phyloP scores from a whole-genome alignment of 2,113 vertebrate species.

The Petrocephalus zakoni region DNA sequence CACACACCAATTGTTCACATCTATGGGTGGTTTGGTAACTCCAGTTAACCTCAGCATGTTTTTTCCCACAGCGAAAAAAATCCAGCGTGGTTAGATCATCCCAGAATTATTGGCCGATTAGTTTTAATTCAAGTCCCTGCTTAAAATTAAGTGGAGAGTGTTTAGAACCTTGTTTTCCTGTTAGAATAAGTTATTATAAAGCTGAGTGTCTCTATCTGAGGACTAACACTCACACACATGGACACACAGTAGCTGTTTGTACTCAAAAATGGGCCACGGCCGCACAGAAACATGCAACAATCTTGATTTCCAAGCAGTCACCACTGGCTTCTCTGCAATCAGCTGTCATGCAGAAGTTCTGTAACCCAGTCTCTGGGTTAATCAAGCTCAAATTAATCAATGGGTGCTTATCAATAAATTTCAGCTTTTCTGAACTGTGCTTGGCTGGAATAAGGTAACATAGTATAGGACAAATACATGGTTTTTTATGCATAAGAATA shows the following conservation, averaged over 20 bases:
- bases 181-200: neutral
- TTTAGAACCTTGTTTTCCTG: neutral
- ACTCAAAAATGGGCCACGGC: neutral
- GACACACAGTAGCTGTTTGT: neutral
- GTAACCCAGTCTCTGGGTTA: neutral
- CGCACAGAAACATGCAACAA: neutral
- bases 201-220: neutral
- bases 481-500: neutral
- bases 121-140: neutral
- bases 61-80: neutral
- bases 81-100: neutral
- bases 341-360: neutral
- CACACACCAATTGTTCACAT: neutral
- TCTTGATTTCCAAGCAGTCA: neutral
- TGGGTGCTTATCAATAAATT: neutral
- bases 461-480: neutral
- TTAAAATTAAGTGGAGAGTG: neutral
- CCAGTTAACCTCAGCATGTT: neutral
- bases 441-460: neutral
- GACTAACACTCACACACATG: neutral
- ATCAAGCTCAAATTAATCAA: neutral
- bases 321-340: neutral
- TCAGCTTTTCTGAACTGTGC: neutral
- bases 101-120: neutral
- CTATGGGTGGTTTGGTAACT: neutral